Conservation (phyloP, 2,113 vertebrate species). For the Sapajus apella region DNA sequence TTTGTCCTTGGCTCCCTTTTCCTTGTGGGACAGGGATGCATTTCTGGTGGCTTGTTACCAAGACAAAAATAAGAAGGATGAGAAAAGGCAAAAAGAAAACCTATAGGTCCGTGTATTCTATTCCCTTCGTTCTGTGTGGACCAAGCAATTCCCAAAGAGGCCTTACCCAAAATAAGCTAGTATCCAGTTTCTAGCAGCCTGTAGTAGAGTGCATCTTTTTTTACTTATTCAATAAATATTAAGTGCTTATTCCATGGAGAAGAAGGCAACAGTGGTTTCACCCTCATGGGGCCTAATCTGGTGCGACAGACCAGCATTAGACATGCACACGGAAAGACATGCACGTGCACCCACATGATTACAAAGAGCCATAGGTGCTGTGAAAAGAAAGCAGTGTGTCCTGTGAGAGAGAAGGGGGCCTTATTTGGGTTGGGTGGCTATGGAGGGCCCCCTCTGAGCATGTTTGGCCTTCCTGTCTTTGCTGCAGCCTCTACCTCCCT, state of each 20-base stretch:
- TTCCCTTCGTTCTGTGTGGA: background rate
- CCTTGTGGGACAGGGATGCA: background rate
- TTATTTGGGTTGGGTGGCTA: background rate
- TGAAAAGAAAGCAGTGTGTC: background rate
- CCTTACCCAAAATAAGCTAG: background rate
- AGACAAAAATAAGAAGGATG: background rate
- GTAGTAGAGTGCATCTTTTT: background rate
- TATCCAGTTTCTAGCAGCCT: background rate
- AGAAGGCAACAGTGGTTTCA: background rate
- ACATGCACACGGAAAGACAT: background rate
- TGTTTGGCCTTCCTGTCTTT: background rate
- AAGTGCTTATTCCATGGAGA: background rate
- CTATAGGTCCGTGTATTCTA: background rate
- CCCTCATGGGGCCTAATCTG: background rate
- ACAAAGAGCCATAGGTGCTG: background rate
- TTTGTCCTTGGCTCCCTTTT: background rate
- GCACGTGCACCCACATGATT: rapidly evolving
- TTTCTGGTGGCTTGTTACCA: background rate
- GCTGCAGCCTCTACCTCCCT: background rate
- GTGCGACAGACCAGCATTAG: background rate
- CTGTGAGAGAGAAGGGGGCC: background rate
- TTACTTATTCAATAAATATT: background rate
- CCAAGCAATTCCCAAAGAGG: background rate
- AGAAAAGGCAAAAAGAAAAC: background rate
- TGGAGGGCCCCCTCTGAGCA: background rate